phyloP scores from a whole-genome alignment of 2,797 vertebrate species.

The Xenentodon cancila region DNA sequence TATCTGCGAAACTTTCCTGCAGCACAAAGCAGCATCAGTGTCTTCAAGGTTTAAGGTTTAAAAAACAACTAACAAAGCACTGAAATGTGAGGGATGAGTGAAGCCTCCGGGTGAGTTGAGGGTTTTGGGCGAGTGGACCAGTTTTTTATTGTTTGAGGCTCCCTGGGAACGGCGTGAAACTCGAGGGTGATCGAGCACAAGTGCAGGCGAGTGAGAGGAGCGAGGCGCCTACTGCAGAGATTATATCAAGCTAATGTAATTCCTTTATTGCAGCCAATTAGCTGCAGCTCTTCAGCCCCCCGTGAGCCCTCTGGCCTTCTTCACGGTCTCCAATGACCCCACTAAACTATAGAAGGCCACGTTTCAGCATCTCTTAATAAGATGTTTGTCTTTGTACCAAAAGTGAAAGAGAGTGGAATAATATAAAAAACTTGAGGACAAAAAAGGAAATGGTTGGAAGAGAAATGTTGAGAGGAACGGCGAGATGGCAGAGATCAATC shows the following conservation, averaged over 20 bases:
- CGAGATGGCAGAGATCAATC: conserved; percentile 22
- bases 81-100: too few species aligned
- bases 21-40: too few species aligned
- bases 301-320: conserved; percentile 54
- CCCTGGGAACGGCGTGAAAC: conserved; percentile 37
- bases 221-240: conserved; percentile 55
- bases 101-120: background rate
- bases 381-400: conserved; percentile 22
- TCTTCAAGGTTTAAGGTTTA: too few species aligned
- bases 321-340: conserved; percentile 58
- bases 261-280: conserved; percentile 79
- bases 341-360: conserved; percentile 56
- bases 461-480: conserved; percentile 19
- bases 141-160: conserved; percentile 15
- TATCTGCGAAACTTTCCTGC: too few species aligned
- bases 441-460: conserved; percentile 8
- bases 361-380: conserved; percentile 45
- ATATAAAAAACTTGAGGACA: too few species aligned
- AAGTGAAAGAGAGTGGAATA: background rate
- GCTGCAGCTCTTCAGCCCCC: conserved; percentile 60
- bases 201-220: conserved; percentile 37
- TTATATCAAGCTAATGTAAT: conserved; percentile 78
- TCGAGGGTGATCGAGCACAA: conserved; percentile 5
- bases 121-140: conserved; percentile 12
- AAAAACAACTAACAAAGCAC: too few species aligned